phyloP scores from a whole-genome alignment of 2,113 vertebrate genomes.

The Zosterops japonicus region DNA sequence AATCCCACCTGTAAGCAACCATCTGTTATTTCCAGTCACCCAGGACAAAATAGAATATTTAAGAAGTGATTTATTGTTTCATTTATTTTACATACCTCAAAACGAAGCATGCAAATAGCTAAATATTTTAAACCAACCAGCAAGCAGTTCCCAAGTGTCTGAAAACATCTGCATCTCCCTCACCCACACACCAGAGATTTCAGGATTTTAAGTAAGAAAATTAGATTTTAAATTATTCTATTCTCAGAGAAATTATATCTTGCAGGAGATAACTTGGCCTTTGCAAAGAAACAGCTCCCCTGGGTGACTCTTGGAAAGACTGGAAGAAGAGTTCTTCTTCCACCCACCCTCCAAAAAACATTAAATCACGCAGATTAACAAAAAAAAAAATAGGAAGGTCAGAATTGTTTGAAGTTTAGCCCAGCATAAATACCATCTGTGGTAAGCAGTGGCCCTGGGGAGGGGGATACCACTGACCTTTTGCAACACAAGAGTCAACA shows the following conservation, averaged over 20 bases:
- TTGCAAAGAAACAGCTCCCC: slow-evolving; percentile 1
- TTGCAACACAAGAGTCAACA: slow-evolving; percentile 34
- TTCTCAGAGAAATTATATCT: slow-evolving; percentile 19
- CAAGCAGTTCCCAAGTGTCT: neutral
- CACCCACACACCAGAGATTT: neutral
- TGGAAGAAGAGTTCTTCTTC: neutral
- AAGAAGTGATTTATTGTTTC: slow-evolving; percentile 68
- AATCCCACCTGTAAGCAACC: slow-evolving; percentile 41
- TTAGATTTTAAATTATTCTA: neutral
- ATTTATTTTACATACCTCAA: slow-evolving; percentile 59
- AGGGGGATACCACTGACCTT: slow-evolving; percentile 61
- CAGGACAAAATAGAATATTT: slow-evolving; percentile 60
- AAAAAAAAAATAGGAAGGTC: slow-evolving; percentile 37
- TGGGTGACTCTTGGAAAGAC: neutral
- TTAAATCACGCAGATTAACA: slow-evolving; percentile 38
- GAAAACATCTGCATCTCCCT: slow-evolving; percentile 51
- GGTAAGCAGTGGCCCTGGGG: slow-evolving; percentile 41
- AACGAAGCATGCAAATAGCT: slow-evolving; percentile 48
- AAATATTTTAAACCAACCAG: slow-evolving; percentile 61
- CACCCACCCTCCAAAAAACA: slow-evolving; percentile 14
- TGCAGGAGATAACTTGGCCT: slow-evolving; percentile 5
- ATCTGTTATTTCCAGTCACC: slow-evolving; percentile 66
- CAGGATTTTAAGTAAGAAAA: slow-evolving; percentile 1
- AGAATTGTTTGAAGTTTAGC: slow-evolving; percentile 64
- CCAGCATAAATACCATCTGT: slow-evolving; percentile 66